These are phyloP conservation scores for Anguilla marmorata DNA, from an alignment of 2,797 vertebrate species.

Conservation along the genomic window DNA sequence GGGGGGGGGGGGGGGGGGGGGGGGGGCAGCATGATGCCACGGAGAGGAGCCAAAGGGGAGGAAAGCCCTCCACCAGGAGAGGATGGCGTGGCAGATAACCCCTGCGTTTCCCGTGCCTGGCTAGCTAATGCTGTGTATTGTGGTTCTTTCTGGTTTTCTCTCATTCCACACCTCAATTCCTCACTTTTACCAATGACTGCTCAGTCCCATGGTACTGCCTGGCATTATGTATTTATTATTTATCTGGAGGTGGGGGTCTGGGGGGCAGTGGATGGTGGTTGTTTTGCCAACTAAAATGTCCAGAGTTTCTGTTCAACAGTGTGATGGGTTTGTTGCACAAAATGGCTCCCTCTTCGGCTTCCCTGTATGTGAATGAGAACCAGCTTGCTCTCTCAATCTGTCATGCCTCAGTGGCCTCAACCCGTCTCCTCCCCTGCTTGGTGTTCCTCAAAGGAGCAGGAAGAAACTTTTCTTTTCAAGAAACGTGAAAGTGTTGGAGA, in stretches of 20 bases:
- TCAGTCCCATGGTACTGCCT: not conserved
- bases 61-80: not conserved
- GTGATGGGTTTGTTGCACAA: slow-evolving; percentile 17
- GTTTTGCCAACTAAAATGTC: slow-evolving; percentile 21
- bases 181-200: not conserved
- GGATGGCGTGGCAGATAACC: not conserved
- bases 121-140: not conserved
- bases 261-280: not conserved
- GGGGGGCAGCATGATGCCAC: slow-evolving; percentile 5
- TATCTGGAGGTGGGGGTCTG: not conserved
- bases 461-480: not conserved
- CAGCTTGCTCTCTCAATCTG: not conserved
- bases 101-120: not conserved
- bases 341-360: slow-evolving; percentile 32
- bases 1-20: not conserved
- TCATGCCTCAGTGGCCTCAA: not conserved
- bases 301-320: slow-evolving; percentile 19
- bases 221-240: not conserved
- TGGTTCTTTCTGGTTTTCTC: not conserved
- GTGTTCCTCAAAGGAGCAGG: not conserved
- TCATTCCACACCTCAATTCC: not conserved
- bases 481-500: not conserved
- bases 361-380: not conserved
- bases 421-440: not conserved
- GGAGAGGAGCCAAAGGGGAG: slow-evolving; percentile 4